Evolutionary conservation across 2,888 invertebrate species (phyloP).

Genomic region (Buathra laborator): DNA sequence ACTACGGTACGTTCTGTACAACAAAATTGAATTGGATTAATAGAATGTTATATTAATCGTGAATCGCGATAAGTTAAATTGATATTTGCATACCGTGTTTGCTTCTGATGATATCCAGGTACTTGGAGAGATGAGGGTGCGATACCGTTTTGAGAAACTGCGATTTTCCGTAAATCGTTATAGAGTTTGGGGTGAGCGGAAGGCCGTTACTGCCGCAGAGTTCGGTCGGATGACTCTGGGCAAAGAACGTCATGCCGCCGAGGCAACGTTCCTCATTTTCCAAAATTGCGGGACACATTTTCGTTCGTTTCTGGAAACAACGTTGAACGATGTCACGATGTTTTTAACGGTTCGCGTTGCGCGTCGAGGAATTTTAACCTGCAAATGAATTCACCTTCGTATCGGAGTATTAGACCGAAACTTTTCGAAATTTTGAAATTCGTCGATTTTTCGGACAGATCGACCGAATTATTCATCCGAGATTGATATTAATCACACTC

Average conservation of each 20-base stretch:
- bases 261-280: conserved; percentile 87
- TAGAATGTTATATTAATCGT: not conserved
- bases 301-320: not conserved
- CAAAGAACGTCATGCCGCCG: conserved; percentile 96
- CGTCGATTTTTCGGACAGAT: not conserved
- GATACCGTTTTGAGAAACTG: conserved; percentile 92
- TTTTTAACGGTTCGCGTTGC: not conserved
- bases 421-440: conserved; percentile 16
- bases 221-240: conserved; percentile 95
- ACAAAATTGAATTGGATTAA: conserved; percentile 26
- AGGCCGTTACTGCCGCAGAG: conserved; percentile 98
- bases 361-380: conserved; percentile 26
- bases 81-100: conserved; percentile 92
- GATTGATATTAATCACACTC: conserved; percentile 7
- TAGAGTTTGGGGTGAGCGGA: conserved; percentile 98
- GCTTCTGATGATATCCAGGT: conserved; percentile 95
- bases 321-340: not conserved
- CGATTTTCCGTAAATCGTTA: conserved; percentile 96
- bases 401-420: not conserved
- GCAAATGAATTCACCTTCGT: conserved; percentile 19
- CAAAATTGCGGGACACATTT: conserved; percentile 83
- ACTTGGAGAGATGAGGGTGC: conserved; percentile 94
- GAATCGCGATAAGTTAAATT: not conserved
- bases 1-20: conserved; percentile 92
- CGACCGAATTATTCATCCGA: conserved; percentile 37